These are phyloP conservation scores for Volucella inflata DNA, from an alignment of 2,888 invertebrate genomes.

Conservation along the genomic window DNA sequence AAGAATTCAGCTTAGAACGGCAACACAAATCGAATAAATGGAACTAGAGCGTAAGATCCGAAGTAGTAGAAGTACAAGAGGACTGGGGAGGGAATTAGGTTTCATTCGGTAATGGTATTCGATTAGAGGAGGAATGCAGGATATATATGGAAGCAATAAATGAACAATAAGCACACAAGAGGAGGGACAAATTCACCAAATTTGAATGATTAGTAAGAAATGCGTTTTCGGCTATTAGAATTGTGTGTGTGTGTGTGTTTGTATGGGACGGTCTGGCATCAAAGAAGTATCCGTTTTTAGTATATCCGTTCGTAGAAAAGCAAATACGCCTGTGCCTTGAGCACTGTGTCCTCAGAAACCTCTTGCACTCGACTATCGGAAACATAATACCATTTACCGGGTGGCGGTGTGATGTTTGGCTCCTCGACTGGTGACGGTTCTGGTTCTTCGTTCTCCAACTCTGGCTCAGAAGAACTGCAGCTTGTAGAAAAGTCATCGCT, in stretches of 20 bases:
- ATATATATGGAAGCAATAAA: constrained; percentile 27
- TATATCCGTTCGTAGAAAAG: constrained; percentile 97
- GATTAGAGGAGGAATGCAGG: not conserved
- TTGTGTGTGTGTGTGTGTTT: constrained; percentile 37
- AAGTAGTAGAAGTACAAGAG: not conserved
- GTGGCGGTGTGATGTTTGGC: constrained; percentile 84
- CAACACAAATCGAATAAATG: constrained; percentile 53
- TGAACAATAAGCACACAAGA: constrained; percentile 56
- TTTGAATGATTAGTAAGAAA: constrained; percentile 53
- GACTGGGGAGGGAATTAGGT: not conserved
- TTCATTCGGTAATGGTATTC: not conserved
- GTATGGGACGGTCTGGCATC: not conserved
- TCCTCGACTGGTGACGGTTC: constrained; percentile 78
- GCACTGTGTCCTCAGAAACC: constrained; percentile 91
- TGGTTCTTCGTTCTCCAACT: constrained; percentile 68
- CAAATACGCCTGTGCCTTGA: constrained; percentile 95
- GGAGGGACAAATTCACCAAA: constrained; percentile 26
- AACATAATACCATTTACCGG: constrained; percentile 96
- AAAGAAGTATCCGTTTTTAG: constrained; percentile 83
- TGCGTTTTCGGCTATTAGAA: constrained; percentile 59
- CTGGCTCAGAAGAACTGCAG: constrained; percentile 84
- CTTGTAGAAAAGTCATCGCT: constrained; percentile 86
- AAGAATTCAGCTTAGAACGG: constrained; percentile 68
- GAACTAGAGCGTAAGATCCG: constrained; percentile 2
- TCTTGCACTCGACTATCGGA: constrained; percentile 95